Conservation (phyloP, 2,888 invertebrate genomes). For the Pristionchus maxplancki region DNA sequence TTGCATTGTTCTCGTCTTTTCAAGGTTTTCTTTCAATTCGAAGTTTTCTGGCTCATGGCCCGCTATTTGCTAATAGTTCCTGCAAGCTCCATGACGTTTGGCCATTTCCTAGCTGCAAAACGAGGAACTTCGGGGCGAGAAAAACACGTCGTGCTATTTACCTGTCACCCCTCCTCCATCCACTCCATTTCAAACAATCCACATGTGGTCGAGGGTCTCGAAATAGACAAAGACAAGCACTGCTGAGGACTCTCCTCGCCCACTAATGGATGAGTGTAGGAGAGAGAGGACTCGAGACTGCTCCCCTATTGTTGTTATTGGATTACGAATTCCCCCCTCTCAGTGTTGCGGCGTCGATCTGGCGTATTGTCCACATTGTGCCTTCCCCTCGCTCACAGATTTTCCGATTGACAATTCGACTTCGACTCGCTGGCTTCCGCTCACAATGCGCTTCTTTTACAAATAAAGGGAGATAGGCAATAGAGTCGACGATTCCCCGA, state of each 20-base stretch:
- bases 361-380: neutral
- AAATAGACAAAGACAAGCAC: neutral
- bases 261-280: constrained; percentile 7
- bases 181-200: neutral
- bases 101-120: neutral
- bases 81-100: neutral
- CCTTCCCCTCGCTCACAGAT: too few species aligned
- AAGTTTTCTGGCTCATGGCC: too few species aligned
- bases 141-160: neutral
- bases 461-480: neutral
- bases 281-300: neutral
- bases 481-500: neutral
- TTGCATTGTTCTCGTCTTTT: neutral
- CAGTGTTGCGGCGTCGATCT: neutral
- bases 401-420: neutral
- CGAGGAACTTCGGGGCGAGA: neutral
- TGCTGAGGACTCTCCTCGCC: neutral
- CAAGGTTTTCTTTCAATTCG: neutral
- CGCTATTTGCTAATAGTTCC: neutral
- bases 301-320: constrained; percentile 26
- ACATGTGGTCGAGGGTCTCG: neutral
- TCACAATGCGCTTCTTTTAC: neutral
- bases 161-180: neutral
- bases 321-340: constrained; percentile 29
- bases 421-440: too few species aligned